Base-by-base conservation (phyloP, 2,888 invertebrate species). In the Nasonovia ribisnigri region DNA sequence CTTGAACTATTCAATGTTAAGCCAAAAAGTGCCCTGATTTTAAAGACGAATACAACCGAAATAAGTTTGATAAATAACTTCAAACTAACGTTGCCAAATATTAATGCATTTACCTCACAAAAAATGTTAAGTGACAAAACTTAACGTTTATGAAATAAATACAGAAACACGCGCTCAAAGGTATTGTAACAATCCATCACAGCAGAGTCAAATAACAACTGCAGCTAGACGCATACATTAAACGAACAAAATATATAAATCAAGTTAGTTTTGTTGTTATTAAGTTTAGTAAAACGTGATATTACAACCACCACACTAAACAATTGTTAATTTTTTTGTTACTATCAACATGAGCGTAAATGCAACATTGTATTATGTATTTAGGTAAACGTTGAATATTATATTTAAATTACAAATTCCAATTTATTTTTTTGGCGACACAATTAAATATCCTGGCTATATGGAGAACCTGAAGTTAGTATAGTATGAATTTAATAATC, bases 21-120 rank as follows among this genome's bases (percentile, higher is more conserved):
- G 84, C 84, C 84, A 86, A 91, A 86, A 91, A 60, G 60, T 87
- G 92, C 26, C 60, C 67, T 26, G 67, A 92, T 67, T 92, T 87
- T 60, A 46, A n/a, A 86, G 60, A 92, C 36, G 87, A 87, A 92
- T 87, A 87, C 84, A 92, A 67, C 86, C 29, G 16, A 87, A 87
- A 87, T 67, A 92, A 87, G 48, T 86, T 91, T 91, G 54, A 57
- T 57, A 57, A 54, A 91, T 54, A 54, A 84, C 54, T 86, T 86
- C n/a, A 42, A 6, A 86, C 46, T 86, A n/a, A 13, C 3, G 86
- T 46, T 86, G 86, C 86, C 91, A 91, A 91, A 54, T 26, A 54
- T 91, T 42, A 84, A 90, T 91, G 57, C 43, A 57, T 29, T 54
- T 57, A 91, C 43, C 16, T 84, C 24, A 24, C 3, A n/a, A 57